A percentile compares a stretch with the other conserved stretches of the same genome.
Evolutionary conservation across 2,113 vertebrate species (phyloP).

Genomic region (Cyprinodon tularosa): DNA sequence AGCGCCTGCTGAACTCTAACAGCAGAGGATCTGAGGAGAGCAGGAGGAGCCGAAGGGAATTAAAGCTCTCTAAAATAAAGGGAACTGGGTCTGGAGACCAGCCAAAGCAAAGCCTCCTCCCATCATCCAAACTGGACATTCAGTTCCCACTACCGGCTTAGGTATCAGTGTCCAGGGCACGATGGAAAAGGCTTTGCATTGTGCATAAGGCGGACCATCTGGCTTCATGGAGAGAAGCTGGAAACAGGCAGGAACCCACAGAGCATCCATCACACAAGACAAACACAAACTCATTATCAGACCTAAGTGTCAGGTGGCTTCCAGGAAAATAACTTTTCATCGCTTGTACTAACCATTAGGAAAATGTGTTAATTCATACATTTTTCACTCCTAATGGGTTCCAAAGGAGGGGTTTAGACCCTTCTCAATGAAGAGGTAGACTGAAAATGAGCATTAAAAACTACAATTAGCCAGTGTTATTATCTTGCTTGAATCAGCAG

Average conservation of each 20-base stretch:
- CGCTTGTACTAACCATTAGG: no score
- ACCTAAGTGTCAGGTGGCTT: slow-evolving; percentile 34
- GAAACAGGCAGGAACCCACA: slow-evolving; percentile 41
- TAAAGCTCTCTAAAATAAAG: slow-evolving; percentile 17
- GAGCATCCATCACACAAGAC: slow-evolving; percentile 30
- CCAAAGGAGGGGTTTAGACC: neutral
- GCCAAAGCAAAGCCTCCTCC: slow-evolving; percentile 27
- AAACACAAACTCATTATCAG: slow-evolving; percentile 33
- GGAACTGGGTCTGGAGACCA: slow-evolving; percentile 37
- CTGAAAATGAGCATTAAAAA: neutral
- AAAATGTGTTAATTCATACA: neutral
- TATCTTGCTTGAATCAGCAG: no score
- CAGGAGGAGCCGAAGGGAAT: slow-evolving; percentile 24
- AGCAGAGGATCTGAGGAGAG: slow-evolving; percentile 49
- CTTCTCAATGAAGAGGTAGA: neutral
- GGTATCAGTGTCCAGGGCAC: slow-evolving; percentile 38
- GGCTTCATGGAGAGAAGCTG: slow-evolving; percentile 51
- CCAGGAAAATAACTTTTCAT: neutral
- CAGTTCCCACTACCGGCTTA: slow-evolving; percentile 44
- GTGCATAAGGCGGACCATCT: slow-evolving; percentile 58
- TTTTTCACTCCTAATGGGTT: neutral
- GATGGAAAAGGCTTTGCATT: slow-evolving; percentile 48
- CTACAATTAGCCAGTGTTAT: no score
- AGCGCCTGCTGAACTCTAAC: neutral
- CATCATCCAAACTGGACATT: slow-evolving; percentile 28